Percentiles rank a stretch among this genome's conserved stretches.
phyloP scores from a whole-genome alignment of 2,113 vertebrate species.

The Capreolus pygargus region DNA sequence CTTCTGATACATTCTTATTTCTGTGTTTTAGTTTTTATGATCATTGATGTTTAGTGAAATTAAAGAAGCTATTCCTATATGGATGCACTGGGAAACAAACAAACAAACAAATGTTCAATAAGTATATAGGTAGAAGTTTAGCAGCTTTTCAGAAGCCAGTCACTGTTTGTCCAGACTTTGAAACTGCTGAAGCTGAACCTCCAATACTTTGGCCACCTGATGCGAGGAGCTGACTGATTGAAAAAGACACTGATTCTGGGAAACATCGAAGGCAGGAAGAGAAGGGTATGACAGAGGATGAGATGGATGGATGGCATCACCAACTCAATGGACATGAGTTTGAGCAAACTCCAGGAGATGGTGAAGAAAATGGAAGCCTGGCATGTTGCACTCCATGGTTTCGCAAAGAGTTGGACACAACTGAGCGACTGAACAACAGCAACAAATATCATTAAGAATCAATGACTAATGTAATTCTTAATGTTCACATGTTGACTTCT shows the following conservation, averaged over 20 bases:
- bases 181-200: not conserved
- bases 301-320: not conserved
- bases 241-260: not conserved
- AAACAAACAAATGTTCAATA: not conserved
- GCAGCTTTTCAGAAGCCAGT: not conserved
- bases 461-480: not conserved
- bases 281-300: not conserved
- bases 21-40: not conserved
- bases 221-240: not conserved
- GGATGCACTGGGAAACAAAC: not conserved
- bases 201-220: not conserved
- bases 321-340: not conserved
- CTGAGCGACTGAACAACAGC: not conserved
- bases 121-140: not conserved
- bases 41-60: not conserved
- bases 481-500: not conserved
- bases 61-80: not conserved
- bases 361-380: not conserved
- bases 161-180: not conserved
- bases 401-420: not conserved
- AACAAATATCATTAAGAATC: not conserved
- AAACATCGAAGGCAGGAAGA: not conserved
- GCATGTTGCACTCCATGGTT: not conserved
- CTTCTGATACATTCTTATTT: not conserved
- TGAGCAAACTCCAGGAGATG: not conserved